Evolutionary conservation across 2,888 invertebrate species (phyloP).

Genomic region (Ametastegia equiseti): DNA sequence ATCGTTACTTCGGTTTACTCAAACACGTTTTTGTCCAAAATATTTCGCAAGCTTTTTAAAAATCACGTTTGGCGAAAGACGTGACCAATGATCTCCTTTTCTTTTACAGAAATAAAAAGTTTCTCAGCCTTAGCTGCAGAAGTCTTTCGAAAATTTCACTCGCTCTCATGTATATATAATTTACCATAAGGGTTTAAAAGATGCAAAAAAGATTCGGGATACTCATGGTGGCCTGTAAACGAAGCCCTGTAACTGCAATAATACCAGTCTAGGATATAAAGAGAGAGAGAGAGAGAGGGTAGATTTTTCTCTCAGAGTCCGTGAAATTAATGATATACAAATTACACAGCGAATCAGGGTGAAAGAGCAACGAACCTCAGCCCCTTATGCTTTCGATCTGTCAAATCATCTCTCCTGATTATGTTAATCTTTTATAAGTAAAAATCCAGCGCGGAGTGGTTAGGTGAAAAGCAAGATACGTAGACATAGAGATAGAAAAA

Average conservation of each 20-base stretch:
- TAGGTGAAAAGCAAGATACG: not conserved
- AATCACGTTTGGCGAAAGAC: too few relatives aligned
- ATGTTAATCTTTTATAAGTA: slow-evolving; percentile 15
- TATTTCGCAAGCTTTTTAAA: not conserved
- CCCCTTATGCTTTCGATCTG: slow-evolving; percentile 27
- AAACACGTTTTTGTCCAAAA: not conserved
- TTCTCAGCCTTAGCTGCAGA: too few relatives aligned
- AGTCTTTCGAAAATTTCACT: too few relatives aligned
- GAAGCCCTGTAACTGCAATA: not conserved
- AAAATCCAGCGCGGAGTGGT: not conserved
- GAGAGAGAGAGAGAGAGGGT: too few relatives aligned
- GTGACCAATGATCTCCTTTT: too few relatives aligned
- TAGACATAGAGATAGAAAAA: not conserved
- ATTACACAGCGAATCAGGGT: slow-evolving; percentile 63
- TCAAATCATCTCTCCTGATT: slow-evolving; percentile 38
- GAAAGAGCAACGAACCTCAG: not conserved
- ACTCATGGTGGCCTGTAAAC: not conserved
- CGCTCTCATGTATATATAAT: too few relatives aligned
- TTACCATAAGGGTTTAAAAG: not conserved
- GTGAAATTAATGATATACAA: slow-evolving; percentile 64
- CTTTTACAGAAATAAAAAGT: not conserved
- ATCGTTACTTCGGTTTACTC: not conserved
- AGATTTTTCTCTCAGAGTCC: not conserved
- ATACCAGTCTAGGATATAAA: too few relatives aligned
- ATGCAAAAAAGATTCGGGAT: not conserved